These are phyloP conservation scores for Sebastes matsubarae DNA, from an alignment of 2,797 vertebrate genomes.

Conservation along the genomic window DNA sequence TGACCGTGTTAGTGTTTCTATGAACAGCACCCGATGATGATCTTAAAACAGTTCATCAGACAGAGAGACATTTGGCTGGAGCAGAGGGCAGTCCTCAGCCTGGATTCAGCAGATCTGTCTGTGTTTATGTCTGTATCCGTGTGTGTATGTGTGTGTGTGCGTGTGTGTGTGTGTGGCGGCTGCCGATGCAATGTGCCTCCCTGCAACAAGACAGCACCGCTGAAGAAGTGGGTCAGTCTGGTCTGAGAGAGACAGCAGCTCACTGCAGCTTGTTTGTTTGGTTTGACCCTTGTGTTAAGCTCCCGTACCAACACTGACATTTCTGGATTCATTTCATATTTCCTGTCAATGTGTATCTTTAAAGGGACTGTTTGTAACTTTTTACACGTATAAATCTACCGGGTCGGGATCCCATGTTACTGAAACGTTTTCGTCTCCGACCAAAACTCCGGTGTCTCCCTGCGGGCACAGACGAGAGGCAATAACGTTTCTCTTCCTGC, in stretches of 20 bases:
- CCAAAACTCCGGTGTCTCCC: no score
- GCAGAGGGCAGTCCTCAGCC: not conserved
- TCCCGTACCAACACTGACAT: not conserved
- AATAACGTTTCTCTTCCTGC: no score
- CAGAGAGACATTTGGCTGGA: not conserved
- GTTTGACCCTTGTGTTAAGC: not conserved
- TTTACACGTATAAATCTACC: no score
- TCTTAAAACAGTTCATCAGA: not conserved
- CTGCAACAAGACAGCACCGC: slow-evolving; percentile 24
- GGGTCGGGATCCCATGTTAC: no score
- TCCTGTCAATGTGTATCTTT: not conserved
- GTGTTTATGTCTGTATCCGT: not conserved
- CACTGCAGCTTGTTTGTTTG: slow-evolving; percentile 4
- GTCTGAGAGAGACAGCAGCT: slow-evolving; percentile 2
- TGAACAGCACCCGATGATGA: not conserved
- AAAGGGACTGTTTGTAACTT: no score
- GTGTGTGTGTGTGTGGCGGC: not conserved
- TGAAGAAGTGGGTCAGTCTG: slow-evolving; percentile 43
- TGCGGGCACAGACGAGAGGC: no score
- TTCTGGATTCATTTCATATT: not conserved
- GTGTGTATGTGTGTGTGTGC: not conserved
- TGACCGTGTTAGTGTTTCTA: not conserved
- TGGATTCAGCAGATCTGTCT: not conserved
- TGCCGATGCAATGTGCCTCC: not conserved
- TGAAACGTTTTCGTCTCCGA: no score